A percentile compares a stretch with the other conserved stretches of the same genome.
These are phyloP conservation scores for Lasiurus borealis DNA, from an alignment of 2,113 vertebrate genomes.

Conservation along the genomic window DNA sequence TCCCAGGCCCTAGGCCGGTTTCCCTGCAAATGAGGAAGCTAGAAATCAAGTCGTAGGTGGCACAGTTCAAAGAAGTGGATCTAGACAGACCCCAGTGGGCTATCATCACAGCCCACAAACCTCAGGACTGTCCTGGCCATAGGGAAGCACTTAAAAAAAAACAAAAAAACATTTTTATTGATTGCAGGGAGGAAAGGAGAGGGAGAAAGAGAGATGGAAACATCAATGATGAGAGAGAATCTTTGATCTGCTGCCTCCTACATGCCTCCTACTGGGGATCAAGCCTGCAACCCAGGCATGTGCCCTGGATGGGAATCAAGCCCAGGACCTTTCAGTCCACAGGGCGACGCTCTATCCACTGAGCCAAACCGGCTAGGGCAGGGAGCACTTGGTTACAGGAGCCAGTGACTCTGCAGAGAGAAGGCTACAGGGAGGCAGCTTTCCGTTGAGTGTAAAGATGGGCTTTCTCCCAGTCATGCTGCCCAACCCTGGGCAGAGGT, in stretches of 20 bases:
- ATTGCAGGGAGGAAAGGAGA: too few relatives aligned
- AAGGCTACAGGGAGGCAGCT: not conserved
- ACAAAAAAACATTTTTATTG: too few relatives aligned
- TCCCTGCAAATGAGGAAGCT: not conserved
- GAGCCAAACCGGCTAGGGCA: too few relatives aligned
- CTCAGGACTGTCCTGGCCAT: not conserved
- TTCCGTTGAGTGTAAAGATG: not conserved
- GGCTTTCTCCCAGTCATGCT: not conserved
- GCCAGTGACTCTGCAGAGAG: not conserved
- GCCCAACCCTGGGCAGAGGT: not conserved
- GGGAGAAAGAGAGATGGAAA: too few relatives aligned
- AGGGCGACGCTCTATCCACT: too few relatives aligned
- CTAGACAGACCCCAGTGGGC: not conserved
- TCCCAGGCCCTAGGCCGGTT: not conserved
- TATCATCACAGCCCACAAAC: not conserved
- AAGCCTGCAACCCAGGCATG: too few relatives aligned
- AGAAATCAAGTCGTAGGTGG: not conserved
- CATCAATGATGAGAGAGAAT: too few relatives aligned
- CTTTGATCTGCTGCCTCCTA: too few relatives aligned
- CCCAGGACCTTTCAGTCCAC: too few relatives aligned
- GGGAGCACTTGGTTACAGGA: not conserved
- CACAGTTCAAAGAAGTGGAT: not conserved
- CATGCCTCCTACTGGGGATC: too few relatives aligned
- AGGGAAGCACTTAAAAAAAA: not conserved
- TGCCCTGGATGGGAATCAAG: too few relatives aligned